Percentiles rank a stretch among this genome's conserved stretches.
Evolutionary conservation across 2,797 vertebrate species (phyloP).

Genomic region (Amniataba percoides): DNA sequence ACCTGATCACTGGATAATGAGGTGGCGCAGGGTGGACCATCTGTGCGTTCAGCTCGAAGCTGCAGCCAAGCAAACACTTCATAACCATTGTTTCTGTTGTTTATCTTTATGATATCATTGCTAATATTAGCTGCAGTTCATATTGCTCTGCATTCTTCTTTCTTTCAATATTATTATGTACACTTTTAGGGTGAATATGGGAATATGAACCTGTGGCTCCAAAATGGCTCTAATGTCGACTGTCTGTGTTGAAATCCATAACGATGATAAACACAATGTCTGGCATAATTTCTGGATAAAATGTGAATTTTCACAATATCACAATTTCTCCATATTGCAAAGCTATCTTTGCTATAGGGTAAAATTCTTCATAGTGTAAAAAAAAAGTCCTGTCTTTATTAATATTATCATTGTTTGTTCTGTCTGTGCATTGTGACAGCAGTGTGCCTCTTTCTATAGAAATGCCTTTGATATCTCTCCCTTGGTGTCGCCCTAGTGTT

Average conservation of each 20-base stretch:
- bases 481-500: constrained; percentile 32
- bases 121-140: background rate
- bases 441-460: background rate
- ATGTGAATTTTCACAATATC: background rate
- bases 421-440: background rate
- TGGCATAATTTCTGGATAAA: background rate
- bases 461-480: constrained; percentile 46
- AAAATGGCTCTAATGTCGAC: background rate
- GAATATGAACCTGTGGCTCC: background rate
- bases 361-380: background rate
- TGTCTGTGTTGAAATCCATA: background rate
- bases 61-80: background rate
- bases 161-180: background rate
- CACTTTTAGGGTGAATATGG: background rate
- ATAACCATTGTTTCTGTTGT: background rate
- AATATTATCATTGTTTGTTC: background rate
- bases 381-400: background rate
- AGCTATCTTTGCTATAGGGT: background rate
- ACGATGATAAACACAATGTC: background rate
- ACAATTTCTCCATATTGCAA: background rate
- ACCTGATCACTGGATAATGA: constrained; percentile 57
- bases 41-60: constrained; percentile 28
- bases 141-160: background rate
- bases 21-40: constrained; percentile 22
- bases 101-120: background rate